Base-by-base conservation (phyloP, 35 echinoderm and acorn worm genomes). In the Heliocidaris tuberculata region DNA sequence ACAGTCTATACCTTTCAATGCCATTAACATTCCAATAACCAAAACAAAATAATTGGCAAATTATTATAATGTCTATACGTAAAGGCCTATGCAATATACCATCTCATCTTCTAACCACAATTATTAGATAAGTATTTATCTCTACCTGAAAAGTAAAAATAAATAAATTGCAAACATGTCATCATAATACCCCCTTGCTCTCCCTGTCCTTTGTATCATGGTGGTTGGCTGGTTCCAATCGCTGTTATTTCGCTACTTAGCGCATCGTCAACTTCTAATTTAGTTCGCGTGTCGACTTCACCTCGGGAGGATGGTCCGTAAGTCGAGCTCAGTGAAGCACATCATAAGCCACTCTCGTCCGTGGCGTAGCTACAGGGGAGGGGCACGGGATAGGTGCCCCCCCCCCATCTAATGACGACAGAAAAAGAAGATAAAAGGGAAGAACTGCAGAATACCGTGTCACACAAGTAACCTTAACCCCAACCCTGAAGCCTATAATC, bases 231-330 rank as follows among this genome's bases (percentile, higher is more conserved):
- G 24, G 50, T 50, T 59, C 91, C 50, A 11, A 49, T 49, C 50
- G 91, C 91, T 93, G 91, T 93, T 93, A 93, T 93, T 93, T 93
- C 91, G 91, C 91, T 93, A 93, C 91, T 93, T 93, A 93, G 91
- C 91, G 91, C 91, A 93, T 93, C 91, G 91, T 93, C 91, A 93
- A 93, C 32, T 93, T 93, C 91, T 93, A 93, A 93, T 93, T 93
- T 93, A 52, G 48, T 93, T 59, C 91, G 91, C 50, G 91, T 93
- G 91, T 30, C 48, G 10, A 21, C 9, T 59, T 12, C 48, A 48
- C 50, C 91, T 93, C 91, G 2, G 27, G 91, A 93, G 91, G 50
- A 32, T n/a, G 48, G 48, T 49, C 91, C 91, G 91, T 52, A 93
- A 93, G 31, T 59, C 13, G 91, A 29, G 91, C 91, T 59, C 91